Conservation (phyloP, 2,797 vertebrate species). For the Peromyscus attwateri region DNA sequence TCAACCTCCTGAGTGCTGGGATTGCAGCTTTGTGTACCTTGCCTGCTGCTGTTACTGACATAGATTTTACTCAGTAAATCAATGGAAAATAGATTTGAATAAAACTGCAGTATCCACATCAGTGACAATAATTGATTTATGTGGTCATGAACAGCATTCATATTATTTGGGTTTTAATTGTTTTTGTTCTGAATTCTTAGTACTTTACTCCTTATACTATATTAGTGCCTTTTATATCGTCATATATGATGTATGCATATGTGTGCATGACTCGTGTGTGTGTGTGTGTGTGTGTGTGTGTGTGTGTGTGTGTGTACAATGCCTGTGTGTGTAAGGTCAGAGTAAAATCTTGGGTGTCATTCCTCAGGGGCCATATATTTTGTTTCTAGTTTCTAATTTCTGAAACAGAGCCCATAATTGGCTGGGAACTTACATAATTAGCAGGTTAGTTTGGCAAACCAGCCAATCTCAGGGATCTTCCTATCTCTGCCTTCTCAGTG, state of each 20-base stretch:
- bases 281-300: background rate
- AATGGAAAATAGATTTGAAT: background rate
- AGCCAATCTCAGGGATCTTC: background rate
- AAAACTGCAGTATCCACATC: background rate
- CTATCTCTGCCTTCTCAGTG: background rate
- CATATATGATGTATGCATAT: background rate
- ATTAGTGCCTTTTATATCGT: background rate
- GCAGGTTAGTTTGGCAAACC: background rate
- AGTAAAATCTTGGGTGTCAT: background rate
- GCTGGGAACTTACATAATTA: background rate
- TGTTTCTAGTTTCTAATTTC: background rate
- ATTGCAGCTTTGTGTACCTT: background rate
- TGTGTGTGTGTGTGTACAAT: accelerated
- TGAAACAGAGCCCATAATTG: background rate
- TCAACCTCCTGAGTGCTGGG: background rate
- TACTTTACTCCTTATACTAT: background rate
- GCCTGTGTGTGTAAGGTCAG: background rate
- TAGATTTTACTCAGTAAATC: background rate
- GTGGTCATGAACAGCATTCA: background rate
- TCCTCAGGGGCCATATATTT: background rate
- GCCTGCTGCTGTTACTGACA: background rate
- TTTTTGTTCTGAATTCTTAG: background rate
- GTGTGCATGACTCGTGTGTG: background rate
- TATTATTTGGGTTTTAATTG: background rate
- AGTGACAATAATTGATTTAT: background rate